These are phyloP conservation scores for Ascaphus truei DNA, from an alignment of 2,113 vertebrate genomes.

Conservation along the genomic window DNA sequence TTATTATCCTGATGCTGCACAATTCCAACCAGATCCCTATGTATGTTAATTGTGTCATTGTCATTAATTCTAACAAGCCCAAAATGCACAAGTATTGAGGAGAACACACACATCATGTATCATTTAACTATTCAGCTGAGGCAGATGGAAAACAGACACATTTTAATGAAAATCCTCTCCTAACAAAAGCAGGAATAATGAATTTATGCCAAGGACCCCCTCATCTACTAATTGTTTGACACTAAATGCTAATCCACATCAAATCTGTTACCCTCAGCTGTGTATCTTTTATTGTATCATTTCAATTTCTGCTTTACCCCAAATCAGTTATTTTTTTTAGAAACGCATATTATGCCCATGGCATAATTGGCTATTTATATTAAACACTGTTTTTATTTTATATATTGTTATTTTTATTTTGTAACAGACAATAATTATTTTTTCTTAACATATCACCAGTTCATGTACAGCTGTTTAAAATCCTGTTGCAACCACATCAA, in stretches of 20 bases:
- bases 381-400: no score
- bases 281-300: not conserved
- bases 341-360: no score
- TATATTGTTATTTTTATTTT: no score
- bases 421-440: no score
- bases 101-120: conserved; percentile 65
- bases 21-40: conserved; percentile 58
- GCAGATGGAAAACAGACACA: conserved; percentile 68
- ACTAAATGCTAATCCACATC: conserved; percentile 43
- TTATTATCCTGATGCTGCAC: conserved; percentile 63
- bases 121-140: conserved; percentile 62
- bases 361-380: no score
- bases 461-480: no score
- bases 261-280: conserved; percentile 4
- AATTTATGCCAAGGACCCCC: conserved; percentile 52
- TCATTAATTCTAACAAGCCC: conserved; percentile 73
- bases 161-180: conserved; percentile 50
- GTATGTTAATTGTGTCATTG: conserved; percentile 73
- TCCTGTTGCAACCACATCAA: no score
- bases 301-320: not conserved
- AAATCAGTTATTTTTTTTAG: not conserved
- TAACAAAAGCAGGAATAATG: conserved; percentile 46
- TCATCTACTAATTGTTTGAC: conserved; percentile 54
- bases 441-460: no score
- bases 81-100: conserved; percentile 68